Percentiles rank a stretch among this genome's conserved stretches.
Evolutionary conservation across 2,888 invertebrate species (phyloP).

Genomic region (Ischnus inquisitorius): DNA sequence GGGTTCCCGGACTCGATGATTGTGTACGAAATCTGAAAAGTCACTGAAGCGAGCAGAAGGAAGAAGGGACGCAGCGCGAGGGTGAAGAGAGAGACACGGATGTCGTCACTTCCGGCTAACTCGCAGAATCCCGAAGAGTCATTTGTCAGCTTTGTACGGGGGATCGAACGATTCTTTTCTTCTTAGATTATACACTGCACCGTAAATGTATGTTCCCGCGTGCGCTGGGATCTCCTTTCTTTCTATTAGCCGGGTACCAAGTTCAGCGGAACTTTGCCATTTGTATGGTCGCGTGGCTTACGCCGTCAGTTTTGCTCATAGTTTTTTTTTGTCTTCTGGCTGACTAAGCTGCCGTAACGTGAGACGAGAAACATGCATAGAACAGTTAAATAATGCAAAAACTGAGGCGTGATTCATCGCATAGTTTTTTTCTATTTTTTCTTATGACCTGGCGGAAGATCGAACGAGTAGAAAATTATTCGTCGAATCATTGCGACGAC

Average conservation of each 20-base stretch:
- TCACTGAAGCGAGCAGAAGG: slow-evolving; percentile 76
- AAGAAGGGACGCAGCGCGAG: slow-evolving; percentile 49
- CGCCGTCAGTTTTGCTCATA: slow-evolving; percentile 4
- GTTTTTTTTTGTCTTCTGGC: not conserved
- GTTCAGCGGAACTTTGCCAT: slow-evolving; percentile 66
- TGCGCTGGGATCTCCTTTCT: slow-evolving; percentile 28
- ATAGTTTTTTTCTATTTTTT: slow-evolving; percentile 57
- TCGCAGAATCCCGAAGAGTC: slow-evolving; percentile 79
- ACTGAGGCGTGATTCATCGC: slow-evolving; percentile 22
- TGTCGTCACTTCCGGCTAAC: slow-evolving; percentile 80
- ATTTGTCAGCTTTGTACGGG: slow-evolving; percentile 78
- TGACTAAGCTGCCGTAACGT: not conserved
- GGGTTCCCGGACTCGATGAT: slow-evolving; percentile 76
- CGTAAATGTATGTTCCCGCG: not conserved
- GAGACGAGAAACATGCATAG: not conserved
- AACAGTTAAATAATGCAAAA: not conserved
- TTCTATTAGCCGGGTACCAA: slow-evolving; percentile 38
- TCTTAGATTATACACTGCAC: slow-evolving; percentile 20
- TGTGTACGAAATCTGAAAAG: slow-evolving; percentile 83
- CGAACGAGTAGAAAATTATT: slow-evolving; percentile 58
- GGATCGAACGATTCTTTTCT: slow-evolving; percentile 67
- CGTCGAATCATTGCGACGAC: slow-evolving; percentile 56
- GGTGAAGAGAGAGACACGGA: slow-evolving; percentile 61
- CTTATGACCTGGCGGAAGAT: not conserved
- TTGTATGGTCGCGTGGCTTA: slow-evolving; percentile 67